Evolutionary conservation across 2,113 vertebrate genomes (phyloP).

Genomic region (Prunella fulvescens): DNA sequence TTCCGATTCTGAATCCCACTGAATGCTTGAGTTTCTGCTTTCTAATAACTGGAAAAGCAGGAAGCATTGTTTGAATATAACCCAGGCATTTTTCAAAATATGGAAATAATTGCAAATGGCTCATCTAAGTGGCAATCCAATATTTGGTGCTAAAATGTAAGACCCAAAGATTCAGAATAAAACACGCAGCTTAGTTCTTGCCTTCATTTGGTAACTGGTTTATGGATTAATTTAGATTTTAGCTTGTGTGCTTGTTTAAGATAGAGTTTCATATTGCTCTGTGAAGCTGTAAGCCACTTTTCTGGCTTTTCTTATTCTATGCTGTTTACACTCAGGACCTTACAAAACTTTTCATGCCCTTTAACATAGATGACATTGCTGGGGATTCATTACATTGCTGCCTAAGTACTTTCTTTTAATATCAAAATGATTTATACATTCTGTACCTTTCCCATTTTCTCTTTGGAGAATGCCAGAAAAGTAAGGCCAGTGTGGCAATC

Average conservation of each 20-base stretch:
- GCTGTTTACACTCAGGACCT: neutral
- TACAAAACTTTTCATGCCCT: conserved; percentile 12
- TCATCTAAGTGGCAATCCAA: neutral
- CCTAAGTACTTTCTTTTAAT: conserved; percentile 40
- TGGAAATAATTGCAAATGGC: neutral
- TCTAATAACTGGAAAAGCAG: neutral
- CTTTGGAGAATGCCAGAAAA: conserved; percentile 1
- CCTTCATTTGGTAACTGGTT: neutral
- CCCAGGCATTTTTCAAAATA: neutral
- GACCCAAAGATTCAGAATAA: neutral
- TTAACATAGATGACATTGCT: conserved; percentile 16
- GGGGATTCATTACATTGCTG: conserved; percentile 10
- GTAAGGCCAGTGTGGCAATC: neutral
- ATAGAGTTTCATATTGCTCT: neutral
- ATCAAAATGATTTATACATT: conserved; percentile 45
- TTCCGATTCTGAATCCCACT: neutral
- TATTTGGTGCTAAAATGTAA: neutral
- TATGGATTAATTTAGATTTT: neutral
- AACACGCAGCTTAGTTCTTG: neutral
- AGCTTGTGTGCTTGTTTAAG: neutral
- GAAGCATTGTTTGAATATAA: neutral
- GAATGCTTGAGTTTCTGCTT: neutral
- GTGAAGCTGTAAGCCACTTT: neutral
- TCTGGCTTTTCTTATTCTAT: neutral
- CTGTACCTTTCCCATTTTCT: conserved; percentile 27